Conservation (phyloP, 2,113 vertebrate genomes). For the Sinocyclocheilus anshuiensis region DNA sequence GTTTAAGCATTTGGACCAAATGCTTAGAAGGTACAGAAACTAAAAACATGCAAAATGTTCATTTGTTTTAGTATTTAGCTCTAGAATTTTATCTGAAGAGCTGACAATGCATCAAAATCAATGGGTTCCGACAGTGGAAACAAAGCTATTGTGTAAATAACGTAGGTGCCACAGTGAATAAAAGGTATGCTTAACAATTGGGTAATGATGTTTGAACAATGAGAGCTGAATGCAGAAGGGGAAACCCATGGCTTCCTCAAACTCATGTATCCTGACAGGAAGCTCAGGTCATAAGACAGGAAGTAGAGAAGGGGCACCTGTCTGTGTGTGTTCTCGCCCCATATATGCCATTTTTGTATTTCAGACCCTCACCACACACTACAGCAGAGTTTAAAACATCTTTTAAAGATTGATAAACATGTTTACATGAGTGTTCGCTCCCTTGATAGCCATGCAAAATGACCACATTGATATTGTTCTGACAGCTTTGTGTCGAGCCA, state of each 20-base stretch:
- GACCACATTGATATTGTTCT: conserved; percentile 33
- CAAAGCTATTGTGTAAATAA: conserved; percentile 16
- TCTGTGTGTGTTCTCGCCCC: conserved; percentile 15
- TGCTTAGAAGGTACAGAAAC: not conserved
- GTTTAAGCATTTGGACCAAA: not conserved
- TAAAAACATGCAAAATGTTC: not conserved
- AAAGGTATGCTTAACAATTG: conserved; percentile 34
- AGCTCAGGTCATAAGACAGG: conserved; percentile 48
- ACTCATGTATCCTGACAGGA: conserved; percentile 58
- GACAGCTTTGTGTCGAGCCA: conserved; percentile 10
- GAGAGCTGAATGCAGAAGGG: conserved; percentile 29
- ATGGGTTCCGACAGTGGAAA: conserved; percentile 4
- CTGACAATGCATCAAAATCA: not conserved
- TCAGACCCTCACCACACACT: not conserved
- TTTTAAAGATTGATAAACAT: conserved; percentile 16
- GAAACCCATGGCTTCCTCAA: conserved; percentile 46
- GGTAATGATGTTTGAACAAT: conserved; percentile 39
- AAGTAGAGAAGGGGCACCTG: conserved; percentile 55
- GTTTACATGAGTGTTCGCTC: not conserved
- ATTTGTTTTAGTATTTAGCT: not conserved
- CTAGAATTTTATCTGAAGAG: not conserved
- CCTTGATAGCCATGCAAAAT: not conserved
- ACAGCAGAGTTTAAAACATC: not conserved
- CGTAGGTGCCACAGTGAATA: conserved; percentile 36
- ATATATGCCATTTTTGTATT: not conserved